A percentile compares a stretch with the other conserved stretches of the same genome.
These are phyloP conservation scores for Emesis russula DNA, from an alignment of 2,888 invertebrate genomes.

Conservation along the genomic window DNA sequence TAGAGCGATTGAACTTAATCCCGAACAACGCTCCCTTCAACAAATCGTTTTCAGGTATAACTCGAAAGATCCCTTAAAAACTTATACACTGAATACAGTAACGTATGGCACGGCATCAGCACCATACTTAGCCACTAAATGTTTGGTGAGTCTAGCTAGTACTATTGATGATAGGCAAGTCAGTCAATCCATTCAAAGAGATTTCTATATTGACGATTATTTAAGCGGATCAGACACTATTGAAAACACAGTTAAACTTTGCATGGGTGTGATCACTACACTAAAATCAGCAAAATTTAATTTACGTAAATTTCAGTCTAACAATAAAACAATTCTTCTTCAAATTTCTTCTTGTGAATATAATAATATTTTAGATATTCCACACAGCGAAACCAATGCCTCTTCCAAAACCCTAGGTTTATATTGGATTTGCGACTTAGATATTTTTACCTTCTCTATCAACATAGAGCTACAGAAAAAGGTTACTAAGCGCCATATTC, in stretches of 20 bases:
- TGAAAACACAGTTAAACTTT: conserved; percentile 49
- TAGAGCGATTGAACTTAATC: conserved; percentile 24
- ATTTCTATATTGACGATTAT: conserved; percentile 76
- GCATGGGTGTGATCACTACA: conserved; percentile 64
- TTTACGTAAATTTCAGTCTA: conserved; percentile 84
- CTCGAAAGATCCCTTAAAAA: conserved; percentile 54
- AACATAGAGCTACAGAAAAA: conserved; percentile 56
- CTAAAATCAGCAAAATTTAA: conserved; percentile 78
- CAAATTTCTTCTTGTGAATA: conserved; percentile 29
- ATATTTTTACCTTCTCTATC: conserved; percentile 77
- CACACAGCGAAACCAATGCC: conserved; percentile 3
- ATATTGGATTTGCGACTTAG: conserved; percentile 76
- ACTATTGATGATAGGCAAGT: conserved; percentile 50
- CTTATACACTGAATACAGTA: conserved; percentile 73
- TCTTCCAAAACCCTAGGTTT: conserved; percentile 84
- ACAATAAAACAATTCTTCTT: conserved; percentile 37
- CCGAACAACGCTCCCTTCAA: conserved; percentile 7
- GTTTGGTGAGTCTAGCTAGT: conserved; percentile 68
- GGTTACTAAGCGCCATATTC: conserved; percentile 85
- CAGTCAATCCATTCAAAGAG: conserved; percentile 45
- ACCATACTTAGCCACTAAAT: conserved; percentile 81
- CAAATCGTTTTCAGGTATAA: conserved; percentile 30
- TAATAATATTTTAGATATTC: conserved; percentile 50
- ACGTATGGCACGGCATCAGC: conserved; percentile 85
- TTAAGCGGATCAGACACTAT: conserved; percentile 67